Evolutionary conservation across 2,797 vertebrate species (phyloP).

Genomic region (Dermochelys coriacea): DNA sequence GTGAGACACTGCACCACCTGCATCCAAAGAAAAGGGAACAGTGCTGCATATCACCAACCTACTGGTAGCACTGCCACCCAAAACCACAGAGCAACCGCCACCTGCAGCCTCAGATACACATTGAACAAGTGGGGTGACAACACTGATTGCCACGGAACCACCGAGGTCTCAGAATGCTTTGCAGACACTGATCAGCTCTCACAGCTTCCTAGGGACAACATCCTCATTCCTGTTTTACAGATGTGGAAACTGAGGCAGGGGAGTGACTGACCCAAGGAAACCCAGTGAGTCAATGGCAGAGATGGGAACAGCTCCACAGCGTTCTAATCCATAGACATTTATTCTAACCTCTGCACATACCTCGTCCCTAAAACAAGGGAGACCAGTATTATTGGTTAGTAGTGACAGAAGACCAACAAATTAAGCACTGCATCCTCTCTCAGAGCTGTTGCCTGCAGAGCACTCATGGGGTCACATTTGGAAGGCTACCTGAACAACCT

Average conservation of each 20-base stretch:
- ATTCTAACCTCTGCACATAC: not conserved
- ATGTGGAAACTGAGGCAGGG: not conserved
- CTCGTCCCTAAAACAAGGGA: not conserved
- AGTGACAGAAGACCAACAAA: not conserved
- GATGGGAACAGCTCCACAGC: not conserved
- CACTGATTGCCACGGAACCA: not conserved
- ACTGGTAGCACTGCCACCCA: not conserved
- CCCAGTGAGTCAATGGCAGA: not conserved
- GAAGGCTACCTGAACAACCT: not conserved
- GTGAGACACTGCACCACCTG: not conserved
- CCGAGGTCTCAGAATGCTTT: not conserved
- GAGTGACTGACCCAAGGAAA: not conserved
- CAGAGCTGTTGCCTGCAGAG: not conserved
- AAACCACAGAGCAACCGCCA: not conserved
- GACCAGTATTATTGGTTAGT: not conserved
- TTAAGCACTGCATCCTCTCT: not conserved
- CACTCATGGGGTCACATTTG: not conserved
- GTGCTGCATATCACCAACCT: not conserved
- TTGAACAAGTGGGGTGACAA: not conserved
- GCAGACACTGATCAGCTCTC: not conserved
- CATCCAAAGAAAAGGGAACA: not conserved
- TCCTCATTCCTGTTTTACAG: not conserved
- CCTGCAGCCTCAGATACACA: not conserved
- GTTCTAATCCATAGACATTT: not conserved
- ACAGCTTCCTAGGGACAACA: not conserved